Base-by-base conservation (phyloP, 1,140 invertebrate species). In the Drosophila willistoni region DNA sequence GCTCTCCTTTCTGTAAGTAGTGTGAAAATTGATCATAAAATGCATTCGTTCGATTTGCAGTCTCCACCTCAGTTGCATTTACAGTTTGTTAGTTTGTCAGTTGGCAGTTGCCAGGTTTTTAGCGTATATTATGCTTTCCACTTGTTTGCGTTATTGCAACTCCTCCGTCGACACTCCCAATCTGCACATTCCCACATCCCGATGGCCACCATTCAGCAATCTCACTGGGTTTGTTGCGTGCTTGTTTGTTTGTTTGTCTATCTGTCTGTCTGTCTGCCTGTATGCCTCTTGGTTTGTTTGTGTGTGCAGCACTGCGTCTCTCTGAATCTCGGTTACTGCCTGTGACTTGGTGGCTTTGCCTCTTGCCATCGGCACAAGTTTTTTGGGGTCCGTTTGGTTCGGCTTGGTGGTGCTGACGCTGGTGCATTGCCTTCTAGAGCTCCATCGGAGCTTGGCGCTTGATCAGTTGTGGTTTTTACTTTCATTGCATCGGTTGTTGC, bases 391-490 rank as follows among this genome's bases (percentile, higher is more conserved):
- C 17, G 60, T 64, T 60, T 36, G 34, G 63, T 75, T 62, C 42
- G 71, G 59, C 66, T 69, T 41, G 22, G 60, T 36, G 63, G 77
- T 29, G 5, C 29, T 29, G 29, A 29, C 5, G 29, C 29, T 29
- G 29, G 29, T 77, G 65, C 70, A 69, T 79, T 79, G 66, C 73
- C 77, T 84, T 78, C 75, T 64, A 81, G 68, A 70, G 81, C 68
- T 77, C 55, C 79, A 65, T 64, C 61, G 61, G 64, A 59, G 67
- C 51, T 71, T 64, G 84, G 80, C 73, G 86, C 86, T 80, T 91
- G 89, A 91, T 91, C 90, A 91, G 90, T 91, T 81, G 86, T 86
- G 86, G 87, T 89, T 91, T 91, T 91, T 90, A 91, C 90, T 91
- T 91, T 90, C 90, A 91, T 91, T 73, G 75, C 78, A 78, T 72